Percentiles rank a stretch among this genome's conserved stretches.
phyloP scores from a whole-genome alignment of 2,797 vertebrate genomes.

The Psittacula echo region DNA sequence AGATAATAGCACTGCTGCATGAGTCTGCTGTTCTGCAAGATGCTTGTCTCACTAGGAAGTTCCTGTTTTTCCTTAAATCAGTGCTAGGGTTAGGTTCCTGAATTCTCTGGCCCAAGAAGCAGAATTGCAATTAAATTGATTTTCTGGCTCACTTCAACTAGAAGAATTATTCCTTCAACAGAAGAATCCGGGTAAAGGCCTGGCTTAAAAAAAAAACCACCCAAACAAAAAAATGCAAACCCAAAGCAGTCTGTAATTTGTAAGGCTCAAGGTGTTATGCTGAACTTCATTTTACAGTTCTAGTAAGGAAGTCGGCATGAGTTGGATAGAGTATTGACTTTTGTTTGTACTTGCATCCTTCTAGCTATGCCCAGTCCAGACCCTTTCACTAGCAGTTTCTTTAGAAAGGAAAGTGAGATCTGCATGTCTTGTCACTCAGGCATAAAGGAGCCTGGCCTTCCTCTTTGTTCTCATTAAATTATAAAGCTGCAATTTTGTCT shows the following conservation, averaged over 20 bases:
- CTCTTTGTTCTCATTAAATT: background rate
- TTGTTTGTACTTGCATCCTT: background rate
- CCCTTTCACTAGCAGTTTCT: background rate
- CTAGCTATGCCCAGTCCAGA: background rate
- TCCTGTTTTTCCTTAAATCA: background rate
- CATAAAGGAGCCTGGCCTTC: background rate
- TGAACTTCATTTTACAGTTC: background rate
- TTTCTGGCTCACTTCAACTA: background rate
- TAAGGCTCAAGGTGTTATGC: background rate
- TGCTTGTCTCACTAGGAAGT: background rate
- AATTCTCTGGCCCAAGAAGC: background rate
- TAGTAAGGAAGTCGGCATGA: background rate
- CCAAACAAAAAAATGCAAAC: background rate
- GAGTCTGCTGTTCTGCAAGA: background rate
- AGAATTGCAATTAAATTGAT: background rate
- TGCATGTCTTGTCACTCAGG: background rate
- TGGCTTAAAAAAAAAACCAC: background rate
- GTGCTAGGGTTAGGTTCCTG: background rate
- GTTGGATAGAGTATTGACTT: background rate
- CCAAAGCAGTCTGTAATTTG: background rate
- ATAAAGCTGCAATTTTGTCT: background rate
- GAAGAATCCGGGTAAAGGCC: background rate
- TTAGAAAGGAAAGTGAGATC: background rate
- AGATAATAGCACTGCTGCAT: background rate
- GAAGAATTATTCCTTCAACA: background rate